Percentiles rank a stretch among this genome's conserved stretches.
These are phyloP conservation scores for Sisyra terminalis DNA, from an alignment of 2,888 invertebrate species.

Conservation along the genomic window DNA sequence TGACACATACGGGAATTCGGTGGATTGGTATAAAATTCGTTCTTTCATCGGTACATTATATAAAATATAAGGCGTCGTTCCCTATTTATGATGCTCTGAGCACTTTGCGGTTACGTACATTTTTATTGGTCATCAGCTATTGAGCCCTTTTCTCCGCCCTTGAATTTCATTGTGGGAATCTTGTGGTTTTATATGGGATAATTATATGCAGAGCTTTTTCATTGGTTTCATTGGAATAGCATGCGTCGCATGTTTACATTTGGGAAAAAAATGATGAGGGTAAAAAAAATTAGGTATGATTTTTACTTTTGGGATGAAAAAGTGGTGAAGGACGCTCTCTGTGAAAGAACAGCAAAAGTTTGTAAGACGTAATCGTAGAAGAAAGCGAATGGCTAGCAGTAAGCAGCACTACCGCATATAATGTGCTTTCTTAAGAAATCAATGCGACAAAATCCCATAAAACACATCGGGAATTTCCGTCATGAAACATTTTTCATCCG, in stretches of 20 bases:
- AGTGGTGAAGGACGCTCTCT: constrained; percentile 9
- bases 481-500: too few relatives aligned
- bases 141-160: too few relatives aligned
- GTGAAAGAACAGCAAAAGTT: constrained; percentile 11
- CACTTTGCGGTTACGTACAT: constrained; percentile 1
- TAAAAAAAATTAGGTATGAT: too few relatives aligned
- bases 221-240: too few relatives aligned
- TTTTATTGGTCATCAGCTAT: constrained; percentile 1
- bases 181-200: background rate
- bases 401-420: too few relatives aligned
- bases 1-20: constrained; percentile 24
- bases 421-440: too few relatives aligned
- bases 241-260: too few relatives aligned
- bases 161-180: background rate
- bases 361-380: constrained; percentile 1
- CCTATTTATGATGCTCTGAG: constrained; percentile 2
- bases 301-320: too few relatives aligned
- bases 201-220: too few relatives aligned
- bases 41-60: constrained; percentile 6
- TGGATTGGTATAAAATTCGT: constrained; percentile 1
- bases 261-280: background rate
- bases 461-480: constrained; percentile 2
- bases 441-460: too few relatives aligned
- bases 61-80: constrained; percentile 11
- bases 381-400: too few relatives aligned